A percentile compares a stretch with the other conserved stretches of the same genome.
Evolutionary conservation across 2,113 vertebrate genomes (phyloP).

Genomic region (Rhizomys pruinosus): DNA sequence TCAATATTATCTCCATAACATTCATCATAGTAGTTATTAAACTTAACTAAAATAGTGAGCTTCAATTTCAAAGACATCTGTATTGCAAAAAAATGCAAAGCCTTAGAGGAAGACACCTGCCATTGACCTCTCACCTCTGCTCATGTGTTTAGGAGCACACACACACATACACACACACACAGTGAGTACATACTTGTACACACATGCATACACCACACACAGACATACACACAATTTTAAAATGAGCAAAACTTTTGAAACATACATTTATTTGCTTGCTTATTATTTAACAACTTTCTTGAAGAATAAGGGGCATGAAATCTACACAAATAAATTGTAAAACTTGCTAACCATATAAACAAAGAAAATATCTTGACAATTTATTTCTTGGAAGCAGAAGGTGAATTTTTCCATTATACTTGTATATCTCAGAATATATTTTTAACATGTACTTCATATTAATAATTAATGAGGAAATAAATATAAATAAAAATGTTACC

Average conservation of each 20-base stretch:
- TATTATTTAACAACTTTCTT: background rate
- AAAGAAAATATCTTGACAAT: background rate
- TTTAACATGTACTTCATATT: background rate
- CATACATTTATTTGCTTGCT: background rate
- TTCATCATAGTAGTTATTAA: background rate
- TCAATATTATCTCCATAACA: background rate
- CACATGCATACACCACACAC: background rate
- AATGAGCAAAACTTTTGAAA: slow-evolving; percentile 3
- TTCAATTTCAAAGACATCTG: background rate
- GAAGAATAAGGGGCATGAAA: background rate
- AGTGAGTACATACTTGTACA: background rate
- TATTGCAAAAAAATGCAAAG: background rate
- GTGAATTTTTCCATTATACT: background rate
- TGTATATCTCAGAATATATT: background rate
- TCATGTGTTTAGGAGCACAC: background rate
- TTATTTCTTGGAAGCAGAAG: background rate
- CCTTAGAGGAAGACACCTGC: background rate
- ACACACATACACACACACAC: background rate
- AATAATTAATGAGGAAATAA: background rate
- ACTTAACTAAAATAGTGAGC: background rate
- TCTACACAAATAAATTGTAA: background rate
- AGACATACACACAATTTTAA: background rate
- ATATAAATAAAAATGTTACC: background rate
- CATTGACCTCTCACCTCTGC: too few relatives aligned
- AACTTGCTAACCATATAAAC: background rate